These are phyloP conservation scores for Bugulina stolonifera DNA, from an alignment of 2,888 invertebrate species.

Conservation along the genomic window DNA sequence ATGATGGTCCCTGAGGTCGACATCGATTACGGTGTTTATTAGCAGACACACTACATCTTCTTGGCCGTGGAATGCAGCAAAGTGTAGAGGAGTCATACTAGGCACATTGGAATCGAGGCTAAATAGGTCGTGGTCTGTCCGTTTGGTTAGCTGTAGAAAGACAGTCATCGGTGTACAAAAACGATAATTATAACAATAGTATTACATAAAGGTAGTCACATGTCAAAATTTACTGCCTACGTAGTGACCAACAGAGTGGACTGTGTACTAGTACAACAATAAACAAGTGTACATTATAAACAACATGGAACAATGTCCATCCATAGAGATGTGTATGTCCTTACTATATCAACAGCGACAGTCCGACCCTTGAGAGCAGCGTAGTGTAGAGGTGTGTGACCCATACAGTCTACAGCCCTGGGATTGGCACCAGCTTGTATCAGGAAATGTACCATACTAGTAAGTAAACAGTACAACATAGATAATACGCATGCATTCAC, in stretches of 20 bases:
- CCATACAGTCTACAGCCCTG: conserved; percentile 57
- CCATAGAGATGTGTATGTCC: no score
- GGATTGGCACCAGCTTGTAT: conserved; percentile 60
- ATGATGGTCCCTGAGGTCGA: conserved; percentile 58
- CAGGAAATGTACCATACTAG: conserved; percentile 60
- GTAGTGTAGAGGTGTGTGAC: conserved; percentile 62
- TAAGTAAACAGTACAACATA: conserved; percentile 28
- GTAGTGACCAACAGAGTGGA: no score
- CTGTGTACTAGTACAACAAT: no score
- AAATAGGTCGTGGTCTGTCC: conserved; percentile 44
- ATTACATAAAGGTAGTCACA: no score
- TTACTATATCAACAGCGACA: conserved; percentile 56
- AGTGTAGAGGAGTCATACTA: conserved; percentile 58
- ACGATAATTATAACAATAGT: no score
- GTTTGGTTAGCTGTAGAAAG: conserved; percentile 44
- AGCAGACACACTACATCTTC: conserved; percentile 58
- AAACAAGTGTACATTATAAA: no score
- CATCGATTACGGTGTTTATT: conserved; percentile 58
- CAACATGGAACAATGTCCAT: no score
- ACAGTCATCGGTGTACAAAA: no score
- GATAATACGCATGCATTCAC: no score
- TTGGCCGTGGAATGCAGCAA: conserved; percentile 59
- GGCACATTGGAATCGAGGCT: conserved; percentile 39
- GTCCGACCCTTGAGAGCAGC: conserved; percentile 61
- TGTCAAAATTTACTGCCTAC: no score